phyloP scores from a whole-genome alignment of 2,797 vertebrate species.

The Parotocinclus haroldoi region DNA sequence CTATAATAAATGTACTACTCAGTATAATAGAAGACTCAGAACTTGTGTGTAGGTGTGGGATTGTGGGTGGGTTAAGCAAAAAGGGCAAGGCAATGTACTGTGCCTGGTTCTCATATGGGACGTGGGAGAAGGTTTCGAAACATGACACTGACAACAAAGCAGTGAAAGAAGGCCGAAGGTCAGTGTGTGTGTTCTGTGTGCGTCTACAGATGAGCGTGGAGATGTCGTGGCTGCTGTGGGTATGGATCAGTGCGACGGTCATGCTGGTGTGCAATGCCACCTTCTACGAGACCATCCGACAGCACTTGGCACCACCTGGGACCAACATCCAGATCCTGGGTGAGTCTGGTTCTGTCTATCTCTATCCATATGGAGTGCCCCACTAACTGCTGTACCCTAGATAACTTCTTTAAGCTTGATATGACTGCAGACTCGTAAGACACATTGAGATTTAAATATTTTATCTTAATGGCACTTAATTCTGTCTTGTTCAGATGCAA shows the following conservation, averaged over 20 bases:
- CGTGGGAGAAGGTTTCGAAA: slow-evolving; percentile 10
- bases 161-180: slow-evolving; percentile 8
- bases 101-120: slow-evolving; percentile 1
- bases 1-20: too few species aligned
- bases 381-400: neutral
- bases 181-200: slow-evolving; percentile 17
- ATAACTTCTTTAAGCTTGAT: too few species aligned
- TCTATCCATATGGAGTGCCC: neutral
- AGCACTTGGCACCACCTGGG: slow-evolving; percentile 89
- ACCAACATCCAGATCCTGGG: slow-evolving; percentile 79
- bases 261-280: slow-evolving; percentile 92
- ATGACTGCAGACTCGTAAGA: neutral
- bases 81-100: slow-evolving; percentile 6
- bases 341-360: slow-evolving; percentile 53
- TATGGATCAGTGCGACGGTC: slow-evolving; percentile 93
- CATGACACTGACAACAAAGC: neutral
- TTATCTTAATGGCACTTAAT: too few species aligned
- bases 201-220: slow-evolving; percentile 80
- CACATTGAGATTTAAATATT: neutral
- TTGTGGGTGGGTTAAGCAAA: slow-evolving; percentile 13
- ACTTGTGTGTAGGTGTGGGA: too few species aligned
- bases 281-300: slow-evolving; percentile 92
- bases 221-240: slow-evolving; percentile 97
- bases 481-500: too few species aligned
- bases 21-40: too few species aligned